Base-by-base conservation (phyloP, 1,140 invertebrate species). In the Diorhabda elongata region DNA sequence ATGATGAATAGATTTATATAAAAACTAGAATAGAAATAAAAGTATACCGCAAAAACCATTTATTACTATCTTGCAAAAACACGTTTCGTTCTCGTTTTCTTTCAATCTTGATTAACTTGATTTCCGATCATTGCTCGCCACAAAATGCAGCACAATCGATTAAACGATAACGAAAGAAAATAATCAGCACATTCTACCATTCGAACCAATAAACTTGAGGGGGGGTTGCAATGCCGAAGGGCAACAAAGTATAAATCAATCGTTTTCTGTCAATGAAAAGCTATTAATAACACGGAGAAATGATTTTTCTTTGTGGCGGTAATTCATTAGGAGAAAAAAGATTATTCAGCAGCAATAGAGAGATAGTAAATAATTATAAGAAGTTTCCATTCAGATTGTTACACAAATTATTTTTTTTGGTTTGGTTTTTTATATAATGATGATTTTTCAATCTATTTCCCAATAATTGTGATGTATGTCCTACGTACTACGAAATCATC, bases 221-320 rank as follows among this genome's bases (percentile, higher is more conserved):
- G 47, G 47, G 47, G 6, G 2, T 52, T 52, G n/a, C 47, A 52
- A 52, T 52, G 47, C n/a, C n/a, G 6, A n/a, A 52, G 47, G 47
- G 47, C n/a, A 52, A 52, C 47, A 52, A 52, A 52, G 47, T 52
- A 52, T 52, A 52, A 52, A 52, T 52, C 47, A 52, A 52, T 52
- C 47, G 47, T 52, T 52, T 52, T 52, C 47, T 4, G 47, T 52
- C 47, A 52, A 52, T 52, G 47, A 52, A 3, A 52, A n/a, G 47
- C 47, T 52, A 52, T 52, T 52, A 8, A 52, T 52, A 52, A 4
- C 6, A 52, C 2, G 47, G 47, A n/a, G n/a, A 52, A 52, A 52
- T 52, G 47, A 52, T 52, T 52, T 52, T 52, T 52, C n/a, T 52
- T n/a, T 52, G 47, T 3, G n/a, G 6, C 2, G 2, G 47, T n/a